These are phyloP conservation scores for Drosophila orosa DNA, from an alignment of 1,140 invertebrate genomes.

Conservation along the genomic window DNA sequence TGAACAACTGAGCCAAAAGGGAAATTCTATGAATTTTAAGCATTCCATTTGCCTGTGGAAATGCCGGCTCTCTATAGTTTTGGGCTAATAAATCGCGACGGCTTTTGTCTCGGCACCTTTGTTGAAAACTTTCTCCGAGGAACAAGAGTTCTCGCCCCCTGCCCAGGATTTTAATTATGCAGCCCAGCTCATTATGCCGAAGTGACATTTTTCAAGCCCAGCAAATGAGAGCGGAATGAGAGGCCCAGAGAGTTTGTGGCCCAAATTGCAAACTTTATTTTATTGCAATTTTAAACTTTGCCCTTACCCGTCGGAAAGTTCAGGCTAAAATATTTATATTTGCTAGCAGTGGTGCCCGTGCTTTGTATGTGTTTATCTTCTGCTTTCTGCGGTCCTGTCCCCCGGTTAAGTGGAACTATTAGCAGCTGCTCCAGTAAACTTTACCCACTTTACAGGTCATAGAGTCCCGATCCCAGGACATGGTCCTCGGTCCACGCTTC, in stretches of 20 bases:
- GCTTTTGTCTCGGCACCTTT: constrained; percentile 69
- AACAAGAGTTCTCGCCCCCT: neutral
- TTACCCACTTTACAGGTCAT: constrained; percentile 53
- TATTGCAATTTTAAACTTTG: constrained; percentile 81
- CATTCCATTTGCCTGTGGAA: constrained; percentile 37
- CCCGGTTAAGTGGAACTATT: constrained; percentile 65
- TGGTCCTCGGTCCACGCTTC: neutral
- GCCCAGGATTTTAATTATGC: constrained; percentile 62
- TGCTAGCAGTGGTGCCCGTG: constrained; percentile 15
- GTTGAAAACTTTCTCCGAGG: constrained; percentile 43
- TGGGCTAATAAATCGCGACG: constrained; percentile 55
- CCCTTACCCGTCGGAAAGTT: constrained; percentile 70
- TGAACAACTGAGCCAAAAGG: constrained; percentile 21
- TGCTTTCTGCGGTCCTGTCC: constrained; percentile 24
- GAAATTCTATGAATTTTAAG: constrained; percentile 54
- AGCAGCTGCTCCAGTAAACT: constrained; percentile 50
- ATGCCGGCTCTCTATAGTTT: constrained; percentile 44
- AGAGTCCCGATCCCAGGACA: constrained; percentile 25
- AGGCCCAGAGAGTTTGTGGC: neutral
- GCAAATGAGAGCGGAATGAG: neutral
- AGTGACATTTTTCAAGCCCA: constrained; percentile 62
- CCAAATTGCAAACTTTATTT: constrained; percentile 73
- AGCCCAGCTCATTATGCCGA: constrained; percentile 59
- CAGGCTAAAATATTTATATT: constrained; percentile 64
- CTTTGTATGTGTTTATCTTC: constrained; percentile 16